Base-by-base conservation (phyloP, 2,888 invertebrate genomes). In the Tenodera sinensis region DNA sequence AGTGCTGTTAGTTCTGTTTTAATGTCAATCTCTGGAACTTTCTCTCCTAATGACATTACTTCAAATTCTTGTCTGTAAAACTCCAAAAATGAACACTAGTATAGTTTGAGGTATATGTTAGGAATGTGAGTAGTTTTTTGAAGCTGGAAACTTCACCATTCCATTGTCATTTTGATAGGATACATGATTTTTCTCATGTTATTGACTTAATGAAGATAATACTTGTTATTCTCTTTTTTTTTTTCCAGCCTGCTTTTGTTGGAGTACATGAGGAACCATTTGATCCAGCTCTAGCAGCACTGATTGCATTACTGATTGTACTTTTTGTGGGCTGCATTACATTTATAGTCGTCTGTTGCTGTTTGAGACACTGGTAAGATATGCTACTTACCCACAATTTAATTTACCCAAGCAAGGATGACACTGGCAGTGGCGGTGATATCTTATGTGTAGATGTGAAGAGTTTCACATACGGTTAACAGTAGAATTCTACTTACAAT, bases 271-370 rank as follows among this genome's bases (percentile, higher is more conserved):
- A 96, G 90, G 97, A 97, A 92, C 95, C 96, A 87, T 97, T 98
- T 91, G 98, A 98, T 93, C 96, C 98, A 30, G 97, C 98, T 0
- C 93, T 98, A 82, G 97, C 97, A 28, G 98, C 98, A 0, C 93
- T 98, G 34, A 97, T 98, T 91, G 98, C 98, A 0, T 93, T 98
- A 0, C 94, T 98, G 20, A 97, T 98, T 88, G 97, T 98, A 8
- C 94, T 98, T 0, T 96, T 97, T 92, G 97, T 98, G 30, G 98
- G 98, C 8, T 96, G 97, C 85, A 96, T 98, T 89, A 97, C 98
- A 0, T 97, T 98, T 91, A 95, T 97, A 89, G 97, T 98, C 14
- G 96, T 98, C 8, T 98, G 98, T 93, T 98, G 98, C 91, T 98
- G 98, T 92, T 94, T 98, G 27, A 96, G 97, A 92, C 97, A 97